phyloP scores from a whole-genome alignment of 2,888 invertebrate species.

The Mesorhabditis spiculigera region DNA sequence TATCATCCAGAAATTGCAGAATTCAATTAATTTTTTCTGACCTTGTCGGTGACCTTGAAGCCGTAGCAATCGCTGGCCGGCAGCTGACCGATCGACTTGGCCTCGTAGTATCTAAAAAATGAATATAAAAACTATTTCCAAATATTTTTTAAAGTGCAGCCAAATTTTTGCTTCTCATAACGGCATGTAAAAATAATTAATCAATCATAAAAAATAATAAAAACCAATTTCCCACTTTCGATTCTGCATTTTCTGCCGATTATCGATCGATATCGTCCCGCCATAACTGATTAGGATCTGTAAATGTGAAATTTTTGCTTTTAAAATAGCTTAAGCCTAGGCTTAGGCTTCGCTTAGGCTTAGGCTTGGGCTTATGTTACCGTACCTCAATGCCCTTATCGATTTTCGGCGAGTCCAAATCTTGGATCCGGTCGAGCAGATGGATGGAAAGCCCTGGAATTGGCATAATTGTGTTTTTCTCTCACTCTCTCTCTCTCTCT shows the following conservation, averaged over 20 bases:
- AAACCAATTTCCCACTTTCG: constrained; percentile 5
- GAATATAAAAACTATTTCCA: neutral
- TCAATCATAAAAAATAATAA: too few relatives aligned
- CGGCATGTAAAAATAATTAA: too few relatives aligned
- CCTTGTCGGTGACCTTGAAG: constrained; percentile 26
- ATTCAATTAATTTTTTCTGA: neutral
- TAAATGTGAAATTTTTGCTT: neutral
- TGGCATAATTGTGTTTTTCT: neutral
- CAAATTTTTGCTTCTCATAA: too few relatives aligned
- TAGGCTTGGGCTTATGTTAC: neutral
- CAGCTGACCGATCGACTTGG: constrained; percentile 31
- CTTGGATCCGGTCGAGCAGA: constrained; percentile 33
- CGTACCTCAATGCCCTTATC: constrained; percentile 33
- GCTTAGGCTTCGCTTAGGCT: too few relatives aligned
- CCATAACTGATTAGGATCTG: constrained; percentile 49
- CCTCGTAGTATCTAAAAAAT: constrained; percentile 18
- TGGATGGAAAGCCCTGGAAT: constrained; percentile 25
- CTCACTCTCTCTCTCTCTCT: too few relatives aligned
- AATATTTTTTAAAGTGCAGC: too few relatives aligned
- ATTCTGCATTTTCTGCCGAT: constrained; percentile 26
- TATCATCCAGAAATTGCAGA: neutral
- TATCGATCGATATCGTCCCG: constrained; percentile 45
- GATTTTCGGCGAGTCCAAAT: constrained; percentile 34
- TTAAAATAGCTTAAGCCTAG: too few relatives aligned
- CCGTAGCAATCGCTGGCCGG: constrained; percentile 29